These are phyloP conservation scores for Melierax canorus DNA, from an alignment of 2,113 vertebrate genomes.

Conservation along the genomic window DNA sequence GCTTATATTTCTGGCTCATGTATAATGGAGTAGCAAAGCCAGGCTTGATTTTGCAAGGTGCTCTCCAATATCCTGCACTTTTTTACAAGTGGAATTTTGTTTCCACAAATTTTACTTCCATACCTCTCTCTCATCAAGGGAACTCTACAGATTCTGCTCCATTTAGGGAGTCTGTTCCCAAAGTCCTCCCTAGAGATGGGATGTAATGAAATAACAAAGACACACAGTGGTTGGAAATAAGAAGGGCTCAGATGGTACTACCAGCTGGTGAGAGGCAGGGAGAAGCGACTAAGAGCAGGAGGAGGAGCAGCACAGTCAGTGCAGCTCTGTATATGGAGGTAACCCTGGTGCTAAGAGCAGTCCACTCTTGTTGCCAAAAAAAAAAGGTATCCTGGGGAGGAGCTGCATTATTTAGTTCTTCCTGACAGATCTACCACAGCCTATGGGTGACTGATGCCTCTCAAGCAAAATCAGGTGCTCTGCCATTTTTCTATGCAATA, in stretches of 20 bases:
- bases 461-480: neutral
- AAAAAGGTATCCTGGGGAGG: accelerated
- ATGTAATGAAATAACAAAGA: neutral
- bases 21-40: neutral
- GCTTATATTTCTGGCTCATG: neutral
- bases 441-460: neutral
- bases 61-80: neutral
- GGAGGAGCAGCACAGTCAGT: neutral
- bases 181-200: neutral
- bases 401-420: neutral
- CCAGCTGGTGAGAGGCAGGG: neutral
- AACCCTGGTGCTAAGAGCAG: neutral
- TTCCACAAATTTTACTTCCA: neutral
- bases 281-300: neutral
- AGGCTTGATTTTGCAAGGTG: neutral
- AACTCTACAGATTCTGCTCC: neutral
- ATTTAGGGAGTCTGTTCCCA: neutral
- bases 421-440: neutral
- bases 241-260: neutral
- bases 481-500: neutral
- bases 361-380: neutral
- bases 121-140: neutral
- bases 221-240: neutral
- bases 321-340: neutral
- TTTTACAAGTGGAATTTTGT: neutral